Percentiles rank a stretch among this genome's conserved stretches.
phyloP scores from a whole-genome alignment of 2,797 vertebrate species.

The Delichon dasypus region DNA sequence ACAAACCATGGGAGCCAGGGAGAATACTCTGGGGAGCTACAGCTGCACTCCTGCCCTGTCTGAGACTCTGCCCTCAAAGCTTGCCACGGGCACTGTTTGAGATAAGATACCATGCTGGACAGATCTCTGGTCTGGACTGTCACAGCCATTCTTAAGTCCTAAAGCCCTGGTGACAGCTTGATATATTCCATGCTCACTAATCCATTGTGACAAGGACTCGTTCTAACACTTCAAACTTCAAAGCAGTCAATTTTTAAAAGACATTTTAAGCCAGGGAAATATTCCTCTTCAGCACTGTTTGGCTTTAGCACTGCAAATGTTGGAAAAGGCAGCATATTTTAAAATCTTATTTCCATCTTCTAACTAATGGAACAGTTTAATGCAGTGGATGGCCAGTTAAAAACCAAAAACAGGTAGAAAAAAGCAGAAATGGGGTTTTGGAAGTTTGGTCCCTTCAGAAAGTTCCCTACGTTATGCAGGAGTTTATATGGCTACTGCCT shows the following conservation, averaged over 20 bases:
- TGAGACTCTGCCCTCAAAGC: not conserved
- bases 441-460: not conserved
- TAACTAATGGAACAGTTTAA: not conserved
- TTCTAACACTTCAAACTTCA: not conserved
- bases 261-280: not conserved
- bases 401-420: not conserved
- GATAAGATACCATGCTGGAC: not conserved
- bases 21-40: not conserved
- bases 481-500: not conserved
- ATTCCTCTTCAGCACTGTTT: not conserved
- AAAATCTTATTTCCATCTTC: not conserved
- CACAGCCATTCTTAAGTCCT: not conserved
- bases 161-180: not conserved
- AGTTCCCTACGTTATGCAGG: not conserved
- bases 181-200: not conserved
- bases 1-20: fast-evolving
- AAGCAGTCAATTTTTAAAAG: not conserved
- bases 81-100: not conserved
- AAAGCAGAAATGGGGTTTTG: not conserved
- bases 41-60: not conserved
- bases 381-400: not conserved
- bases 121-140: not conserved
- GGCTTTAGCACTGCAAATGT: not conserved
- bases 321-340: not conserved
- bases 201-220: slow-evolving; percentile 38